phyloP scores from a whole-genome alignment of 2,113 vertebrate genomes.

The Engraulis encrasicolus region DNA sequence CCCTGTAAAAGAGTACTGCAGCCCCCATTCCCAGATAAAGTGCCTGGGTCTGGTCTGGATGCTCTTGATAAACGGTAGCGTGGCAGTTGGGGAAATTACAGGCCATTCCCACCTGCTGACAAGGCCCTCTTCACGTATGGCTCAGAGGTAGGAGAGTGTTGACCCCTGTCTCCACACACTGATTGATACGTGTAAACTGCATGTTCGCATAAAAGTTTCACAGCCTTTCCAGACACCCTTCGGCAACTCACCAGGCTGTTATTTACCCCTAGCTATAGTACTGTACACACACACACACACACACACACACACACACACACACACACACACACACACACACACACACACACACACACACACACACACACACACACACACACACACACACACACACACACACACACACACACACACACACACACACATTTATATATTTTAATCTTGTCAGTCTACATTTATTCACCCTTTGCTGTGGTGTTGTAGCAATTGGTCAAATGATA shows the following conservation, averaged over 20 bases:
- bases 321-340: no score
- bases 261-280: neutral
- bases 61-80: constrained; percentile 55
- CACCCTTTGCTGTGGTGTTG: no score
- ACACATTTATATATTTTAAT: no score
- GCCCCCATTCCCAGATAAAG: constrained; percentile 42
- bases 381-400: no score
- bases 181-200: constrained; percentile 15
- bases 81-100: constrained; percentile 48
- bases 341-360: no score
- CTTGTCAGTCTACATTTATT: no score
- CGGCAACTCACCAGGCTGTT: neutral
- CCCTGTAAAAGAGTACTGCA: constrained; percentile 35
- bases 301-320: no score
- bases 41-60: constrained; percentile 44
- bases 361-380: no score
- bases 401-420: no score
- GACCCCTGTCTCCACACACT: constrained; percentile 30
- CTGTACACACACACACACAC: no score
- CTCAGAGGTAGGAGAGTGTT: constrained; percentile 27
- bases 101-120: constrained; percentile 56
- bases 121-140: constrained; percentile 45
- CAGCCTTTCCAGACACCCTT: neutral
- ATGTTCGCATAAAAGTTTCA: constrained; percentile 7
- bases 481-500: neutral